Base-by-base conservation (phyloP, 2,888 invertebrate genomes). In the Caenorhabditis sp. region DNA sequence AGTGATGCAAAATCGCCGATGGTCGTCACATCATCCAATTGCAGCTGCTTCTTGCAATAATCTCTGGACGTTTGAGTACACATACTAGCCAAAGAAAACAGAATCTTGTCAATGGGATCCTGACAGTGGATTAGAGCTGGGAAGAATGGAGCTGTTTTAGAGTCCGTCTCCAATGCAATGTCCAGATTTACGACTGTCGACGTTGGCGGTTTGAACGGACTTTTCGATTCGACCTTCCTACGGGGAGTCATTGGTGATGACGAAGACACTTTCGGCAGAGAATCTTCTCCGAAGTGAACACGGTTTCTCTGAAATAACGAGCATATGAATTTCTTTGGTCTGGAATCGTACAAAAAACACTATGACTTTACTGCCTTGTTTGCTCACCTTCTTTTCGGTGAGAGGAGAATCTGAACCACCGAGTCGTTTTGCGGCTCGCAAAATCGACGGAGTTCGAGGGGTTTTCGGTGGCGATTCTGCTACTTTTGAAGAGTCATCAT, bases 271-370 rank as follows among this genome's bases (percentile, higher is more conserved):
- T 56, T 8, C 14, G 79, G 79, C 7, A 72, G 44, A 22, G 72
- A 72, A 3, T 82, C 82, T 8, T 59, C 82, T 14, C 28, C 61
- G 19, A 82, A 82, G 22, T 82, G 82, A 7, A 82, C 82, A 12
- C 82, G 82, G 54, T 82, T 82, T 54, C 38, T 82, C 74, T 80
- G 51, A 14, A 69, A 63, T 19, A 26, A 28, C 24, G 7, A 47
- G 14, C 5, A 61, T 35, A 2, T 35, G 2, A 10, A 49, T 47
- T 24, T n/a, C n/a, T n/a, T n/a, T n/a, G n/a, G n/a, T n/a, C n/a
- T n/a, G n/a, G n/a, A n/a, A n/a, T n/a, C n/a, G n/a, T n/a, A n/a
- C n/a, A n/a, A n/a, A n/a, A n/a, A n/a, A n/a, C n/a, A n/a, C n/a
- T n/a, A n/a, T n/a, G n/a, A n/a, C n/a, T n/a, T n/a, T n/a, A n/a